Base-by-base conservation (phyloP, 2,888 invertebrate species). In the Dynastes grantii region DNA sequence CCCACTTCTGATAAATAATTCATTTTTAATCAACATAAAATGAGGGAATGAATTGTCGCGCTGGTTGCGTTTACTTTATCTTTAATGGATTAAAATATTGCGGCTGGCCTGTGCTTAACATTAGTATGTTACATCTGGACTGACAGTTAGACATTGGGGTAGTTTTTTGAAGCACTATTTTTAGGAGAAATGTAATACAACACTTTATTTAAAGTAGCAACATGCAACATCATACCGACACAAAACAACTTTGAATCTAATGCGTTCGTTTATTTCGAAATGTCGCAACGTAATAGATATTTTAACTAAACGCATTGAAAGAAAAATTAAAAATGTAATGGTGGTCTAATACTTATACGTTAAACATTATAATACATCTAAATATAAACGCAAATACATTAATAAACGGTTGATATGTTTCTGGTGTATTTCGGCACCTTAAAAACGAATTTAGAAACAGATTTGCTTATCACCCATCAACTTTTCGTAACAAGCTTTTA, bases 11-110 rank as follows among this genome's bases (percentile, higher is more conserved):
- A 79, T 79, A 79, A 79, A 79, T 79, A 79, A 79, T 79, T 79
- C 79, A 79, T 76, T 79, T 79, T 79, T 79, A 79, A 79, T 79
- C 79, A 79, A 76, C 79, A 79, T 79, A 79, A 79, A 76, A 75
- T 75, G 71, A 79, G 67, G 63, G 76, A 65, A 65, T 16, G 58
- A 76, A 68, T 68, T 67, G 68, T 55, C 65, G 37, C 37, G 27
- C 45, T 58, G 40, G 49, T 27, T 37, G 58, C 58, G 45, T 76
- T 76, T 76, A 76, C 51, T 76, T 55, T 32, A 32, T 32, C 58
- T 65, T 76, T 67, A 68, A 76, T 67, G 68, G 76, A 76, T 68
- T 68, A 58, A 76, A 67, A 58, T 40, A 53, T 55, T 65, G 68
- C 64, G 22, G 22, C 29, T 75, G 27, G 13, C 22, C 40, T 45